Percentiles rank a stretch among this genome's conserved stretches.
phyloP scores from a whole-genome alignment of 2,888 invertebrate species.

The Shargacucullia verbasci region DNA sequence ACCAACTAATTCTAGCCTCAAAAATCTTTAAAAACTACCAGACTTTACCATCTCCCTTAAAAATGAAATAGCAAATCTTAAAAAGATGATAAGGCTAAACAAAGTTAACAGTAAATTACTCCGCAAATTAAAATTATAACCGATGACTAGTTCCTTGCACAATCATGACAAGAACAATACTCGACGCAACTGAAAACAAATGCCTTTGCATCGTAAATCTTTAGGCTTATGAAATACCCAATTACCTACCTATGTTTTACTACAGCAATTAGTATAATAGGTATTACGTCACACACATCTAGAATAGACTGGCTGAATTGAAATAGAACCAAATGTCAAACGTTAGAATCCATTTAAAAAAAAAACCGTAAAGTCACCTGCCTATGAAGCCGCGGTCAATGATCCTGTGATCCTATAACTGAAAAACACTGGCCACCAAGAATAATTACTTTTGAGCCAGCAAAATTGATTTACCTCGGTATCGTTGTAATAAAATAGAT shows the following conservation, averaged over 20 bases:
- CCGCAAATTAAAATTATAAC: background rate
- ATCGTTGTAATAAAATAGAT: constrained; percentile 11
- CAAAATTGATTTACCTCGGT: constrained; percentile 40
- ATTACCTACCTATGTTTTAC: background rate
- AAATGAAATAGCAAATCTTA: too few relatives aligned
- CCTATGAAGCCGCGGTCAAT: constrained; percentile 45
- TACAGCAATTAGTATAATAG: background rate
- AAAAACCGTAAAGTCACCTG: constrained; percentile 38
- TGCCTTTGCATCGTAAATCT: background rate
- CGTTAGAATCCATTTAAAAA: constrained; percentile 25
- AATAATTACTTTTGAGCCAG: constrained; percentile 48
- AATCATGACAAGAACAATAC: background rate
- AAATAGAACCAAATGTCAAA: constrained; percentile 24
- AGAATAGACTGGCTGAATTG: background rate
- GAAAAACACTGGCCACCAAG: constrained; percentile 35
- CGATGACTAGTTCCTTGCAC: background rate
- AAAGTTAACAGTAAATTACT: too few relatives aligned
- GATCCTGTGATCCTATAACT: constrained; percentile 27
- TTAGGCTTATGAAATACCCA: background rate
- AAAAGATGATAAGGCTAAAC: too few relatives aligned
- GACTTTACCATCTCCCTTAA: too few relatives aligned
- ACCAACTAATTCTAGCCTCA: too few relatives aligned
- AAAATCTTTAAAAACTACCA: too few relatives aligned
- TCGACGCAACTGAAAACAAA: constrained; percentile 1
- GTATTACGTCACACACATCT: background rate